Conservation (phyloP, 2,113 vertebrate genomes). For the Mobula birostris region DNA sequence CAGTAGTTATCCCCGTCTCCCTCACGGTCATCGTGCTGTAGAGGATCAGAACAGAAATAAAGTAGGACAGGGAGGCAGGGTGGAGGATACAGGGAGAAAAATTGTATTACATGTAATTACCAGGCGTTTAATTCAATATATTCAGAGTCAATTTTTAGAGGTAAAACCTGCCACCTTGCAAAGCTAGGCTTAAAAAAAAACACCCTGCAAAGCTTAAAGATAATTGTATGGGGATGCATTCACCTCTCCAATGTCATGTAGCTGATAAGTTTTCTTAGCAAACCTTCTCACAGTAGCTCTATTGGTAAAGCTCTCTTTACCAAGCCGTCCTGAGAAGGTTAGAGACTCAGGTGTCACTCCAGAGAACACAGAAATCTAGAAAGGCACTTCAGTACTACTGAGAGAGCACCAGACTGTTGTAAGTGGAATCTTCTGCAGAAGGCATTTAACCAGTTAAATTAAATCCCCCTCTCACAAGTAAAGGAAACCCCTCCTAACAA, state of each 20-base stretch:
- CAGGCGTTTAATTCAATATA: background rate
- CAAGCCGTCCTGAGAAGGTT: background rate
- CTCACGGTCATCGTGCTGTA: slow-evolving; percentile 82
- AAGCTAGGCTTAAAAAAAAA: background rate
- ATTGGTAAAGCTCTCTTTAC: background rate
- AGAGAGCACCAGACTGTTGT: background rate
- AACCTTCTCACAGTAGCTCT: background rate
- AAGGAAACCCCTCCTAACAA: background rate
- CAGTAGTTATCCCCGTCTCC: slow-evolving; percentile 70
- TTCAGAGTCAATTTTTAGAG: background rate
- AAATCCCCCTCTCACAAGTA: background rate
- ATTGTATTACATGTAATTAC: background rate
- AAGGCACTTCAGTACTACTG: background rate
- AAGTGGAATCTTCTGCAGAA: background rate
- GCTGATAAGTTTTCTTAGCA: background rate
- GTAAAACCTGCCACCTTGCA: background rate
- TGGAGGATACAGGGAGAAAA: background rate
- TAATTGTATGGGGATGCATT: background rate
- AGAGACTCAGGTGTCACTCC: background rate
- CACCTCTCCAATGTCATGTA: background rate
- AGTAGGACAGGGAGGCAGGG: background rate
- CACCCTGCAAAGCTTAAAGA: background rate
- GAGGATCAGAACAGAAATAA: background rate
- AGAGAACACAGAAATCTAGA: background rate
- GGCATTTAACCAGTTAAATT: background rate